Evolutionary conservation across 2,888 invertebrate genomes (phyloP).

Genomic region (Clepsis dumicolana): DNA sequence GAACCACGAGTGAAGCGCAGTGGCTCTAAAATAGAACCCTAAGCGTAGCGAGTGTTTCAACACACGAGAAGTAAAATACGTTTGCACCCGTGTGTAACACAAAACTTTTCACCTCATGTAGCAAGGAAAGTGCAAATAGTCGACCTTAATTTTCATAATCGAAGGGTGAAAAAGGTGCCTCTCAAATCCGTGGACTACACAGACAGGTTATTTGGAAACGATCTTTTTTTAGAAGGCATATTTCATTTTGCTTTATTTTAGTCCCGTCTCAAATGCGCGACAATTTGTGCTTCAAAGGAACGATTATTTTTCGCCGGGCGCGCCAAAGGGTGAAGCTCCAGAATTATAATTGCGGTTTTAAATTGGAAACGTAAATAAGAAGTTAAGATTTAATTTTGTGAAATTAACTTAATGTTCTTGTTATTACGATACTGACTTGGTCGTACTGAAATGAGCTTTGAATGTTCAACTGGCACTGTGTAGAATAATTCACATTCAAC

Average conservation of each 20-base stretch:
- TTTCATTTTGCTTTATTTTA: constrained; percentile 34
- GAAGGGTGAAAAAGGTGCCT: not conserved
- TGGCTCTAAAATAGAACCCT: no score
- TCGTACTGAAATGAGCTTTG: not conserved
- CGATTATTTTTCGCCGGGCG: constrained; percentile 23
- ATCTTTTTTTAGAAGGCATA: constrained; percentile 24
- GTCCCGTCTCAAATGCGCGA: constrained; percentile 21
- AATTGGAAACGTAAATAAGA: constrained; percentile 22
- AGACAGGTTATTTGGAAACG: constrained; percentile 20
- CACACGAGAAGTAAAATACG: no score
- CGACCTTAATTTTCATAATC: not conserved
- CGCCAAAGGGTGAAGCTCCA: constrained; percentile 29
- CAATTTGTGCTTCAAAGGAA: constrained; percentile 38
- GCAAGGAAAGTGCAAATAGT: no score
- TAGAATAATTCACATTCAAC: no score
- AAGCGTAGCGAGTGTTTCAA: no score
- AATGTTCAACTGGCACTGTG: not conserved
- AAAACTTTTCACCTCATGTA: no score
- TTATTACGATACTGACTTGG: not conserved
- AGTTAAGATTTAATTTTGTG: not conserved
- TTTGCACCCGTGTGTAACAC: no score
- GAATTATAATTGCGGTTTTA: constrained; percentile 27
- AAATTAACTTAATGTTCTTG: not conserved
- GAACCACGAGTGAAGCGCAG: no score
- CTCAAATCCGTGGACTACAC: not conserved